Percentiles rank a stretch among this genome's conserved stretches.
Conservation (phyloP, 2,797 vertebrate species). For the Hybognathus amarus region DNA sequence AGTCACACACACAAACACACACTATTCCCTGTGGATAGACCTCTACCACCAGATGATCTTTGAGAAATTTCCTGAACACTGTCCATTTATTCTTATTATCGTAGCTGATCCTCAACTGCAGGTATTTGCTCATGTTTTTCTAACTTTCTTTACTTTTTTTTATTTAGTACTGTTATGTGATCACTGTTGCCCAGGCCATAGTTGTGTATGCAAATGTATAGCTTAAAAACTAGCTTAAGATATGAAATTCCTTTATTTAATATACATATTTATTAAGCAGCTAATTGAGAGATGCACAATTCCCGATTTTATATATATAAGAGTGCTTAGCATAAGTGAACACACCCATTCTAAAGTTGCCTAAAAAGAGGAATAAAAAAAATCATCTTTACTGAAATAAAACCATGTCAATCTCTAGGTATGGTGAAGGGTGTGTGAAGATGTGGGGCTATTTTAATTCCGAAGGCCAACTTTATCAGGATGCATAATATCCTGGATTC, state of each 20-base stretch:
- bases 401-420: too few species aligned
- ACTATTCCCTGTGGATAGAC: conserved; percentile 8
- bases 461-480: too few species aligned
- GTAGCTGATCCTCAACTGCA: background rate
- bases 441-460: too few species aligned
- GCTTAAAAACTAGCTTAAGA: background rate
- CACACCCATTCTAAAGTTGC: too few species aligned
- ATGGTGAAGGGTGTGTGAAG: too few species aligned
- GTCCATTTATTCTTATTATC: background rate
- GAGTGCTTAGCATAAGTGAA: too few species aligned
- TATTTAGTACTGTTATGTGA: conserved; percentile 16
- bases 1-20: conserved; percentile 49
- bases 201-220: background rate
- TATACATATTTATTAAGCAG: conserved; percentile 85
- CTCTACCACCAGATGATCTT: background rate
- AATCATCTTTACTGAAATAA: too few species aligned
- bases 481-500: too few species aligned
- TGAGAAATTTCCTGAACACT: background rate
- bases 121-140: conserved; percentile 25
- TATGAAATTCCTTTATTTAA: conserved; percentile 82
- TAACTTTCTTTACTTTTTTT: background rate
- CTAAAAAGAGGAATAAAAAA: too few species aligned
- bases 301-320: conserved; percentile 77
- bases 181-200: conserved; percentile 16
- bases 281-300: conserved; percentile 81